Conservation (phyloP, 2,797 vertebrate species). For the Sebastolobus altivelis region DNA sequence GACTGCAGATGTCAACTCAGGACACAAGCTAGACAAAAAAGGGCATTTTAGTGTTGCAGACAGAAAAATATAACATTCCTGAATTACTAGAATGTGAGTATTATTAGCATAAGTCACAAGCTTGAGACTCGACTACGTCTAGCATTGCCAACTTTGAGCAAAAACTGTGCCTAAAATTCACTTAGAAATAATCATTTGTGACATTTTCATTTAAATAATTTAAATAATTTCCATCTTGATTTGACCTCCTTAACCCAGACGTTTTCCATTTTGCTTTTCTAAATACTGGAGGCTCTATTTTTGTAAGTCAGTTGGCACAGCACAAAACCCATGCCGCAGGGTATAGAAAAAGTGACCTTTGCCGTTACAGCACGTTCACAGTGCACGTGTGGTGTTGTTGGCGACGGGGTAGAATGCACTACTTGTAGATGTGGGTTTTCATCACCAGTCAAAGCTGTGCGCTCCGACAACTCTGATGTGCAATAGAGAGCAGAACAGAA, state of each 20-base stretch:
- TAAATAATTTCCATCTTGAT: conserved; percentile 1
- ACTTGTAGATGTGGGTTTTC: conserved; percentile 22
- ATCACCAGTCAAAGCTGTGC: conserved; percentile 28
- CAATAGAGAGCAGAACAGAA: conserved; percentile 10
- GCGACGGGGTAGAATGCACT: conserved; percentile 8
- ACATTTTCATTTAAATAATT: conserved; percentile 42
- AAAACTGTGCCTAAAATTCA: background rate
- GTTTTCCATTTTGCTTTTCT: conserved; percentile 13
- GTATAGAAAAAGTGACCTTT: conserved; percentile 5
- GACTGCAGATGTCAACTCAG: background rate
- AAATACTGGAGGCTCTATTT: background rate
- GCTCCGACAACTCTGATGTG: conserved; percentile 7
- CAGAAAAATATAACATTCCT: background rate
- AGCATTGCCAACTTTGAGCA: background rate
- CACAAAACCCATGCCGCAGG: background rate
- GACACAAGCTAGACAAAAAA: background rate
- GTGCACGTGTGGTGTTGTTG: background rate
- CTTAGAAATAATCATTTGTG: conserved; percentile 6
- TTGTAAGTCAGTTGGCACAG: background rate
- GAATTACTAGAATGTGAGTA: background rate
- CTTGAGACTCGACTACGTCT: background rate
- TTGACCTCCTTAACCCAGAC: conserved; percentile 6
- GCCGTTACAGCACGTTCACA: conserved; percentile 5
- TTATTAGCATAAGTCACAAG: background rate
- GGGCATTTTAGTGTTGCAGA: background rate